phyloP scores from a whole-genome alignment of 64 coral and sea anemone genomes.

The Montipora sp. region DNA sequence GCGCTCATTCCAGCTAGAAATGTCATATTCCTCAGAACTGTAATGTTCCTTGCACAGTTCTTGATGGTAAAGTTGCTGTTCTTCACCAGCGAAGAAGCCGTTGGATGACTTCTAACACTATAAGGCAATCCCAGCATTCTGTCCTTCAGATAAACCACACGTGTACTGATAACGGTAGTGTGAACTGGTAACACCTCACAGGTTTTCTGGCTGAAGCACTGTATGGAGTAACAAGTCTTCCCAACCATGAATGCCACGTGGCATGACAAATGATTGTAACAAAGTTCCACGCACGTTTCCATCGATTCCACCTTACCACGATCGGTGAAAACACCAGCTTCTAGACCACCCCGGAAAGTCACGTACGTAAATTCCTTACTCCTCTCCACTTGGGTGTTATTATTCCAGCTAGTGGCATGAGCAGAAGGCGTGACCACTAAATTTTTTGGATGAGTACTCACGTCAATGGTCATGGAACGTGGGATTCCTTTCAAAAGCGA shows the following conservation, averaged over 20 bases:
- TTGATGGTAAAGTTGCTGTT: conserved; percentile 22
- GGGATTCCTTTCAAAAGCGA: not conserved
- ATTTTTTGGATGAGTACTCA: not conserved
- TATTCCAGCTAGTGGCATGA: not conserved
- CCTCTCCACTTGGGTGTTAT: conserved; percentile 8
- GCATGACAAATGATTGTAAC: conserved; percentile 63
- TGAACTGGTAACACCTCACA: conserved; percentile 77
- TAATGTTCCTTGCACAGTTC: conserved; percentile 67
- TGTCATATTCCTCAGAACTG: conserved; percentile 78
- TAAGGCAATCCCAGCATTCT: conserved; percentile 70
- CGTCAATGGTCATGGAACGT: not conserved
- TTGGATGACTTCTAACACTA: not conserved
- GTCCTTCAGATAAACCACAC: conserved; percentile 81
- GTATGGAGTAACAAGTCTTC: conserved; percentile 75
- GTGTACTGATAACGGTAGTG: conserved; percentile 66
- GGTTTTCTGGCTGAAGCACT: conserved; percentile 87
- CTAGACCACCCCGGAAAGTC: conserved; percentile 76
- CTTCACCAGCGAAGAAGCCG: not conserved
- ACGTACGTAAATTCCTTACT: conserved; percentile 84
- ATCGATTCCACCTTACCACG: conserved; percentile 76
- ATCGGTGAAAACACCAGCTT: conserved; percentile 74
- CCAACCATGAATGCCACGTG: conserved; percentile 87
- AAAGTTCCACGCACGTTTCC: conserved; percentile 68
- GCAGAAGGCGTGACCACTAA: not conserved
- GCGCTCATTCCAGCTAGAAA: conserved; percentile 82